Conservation (phyloP, 2,888 invertebrate genomes). For the Galerucella calmariensis region DNA sequence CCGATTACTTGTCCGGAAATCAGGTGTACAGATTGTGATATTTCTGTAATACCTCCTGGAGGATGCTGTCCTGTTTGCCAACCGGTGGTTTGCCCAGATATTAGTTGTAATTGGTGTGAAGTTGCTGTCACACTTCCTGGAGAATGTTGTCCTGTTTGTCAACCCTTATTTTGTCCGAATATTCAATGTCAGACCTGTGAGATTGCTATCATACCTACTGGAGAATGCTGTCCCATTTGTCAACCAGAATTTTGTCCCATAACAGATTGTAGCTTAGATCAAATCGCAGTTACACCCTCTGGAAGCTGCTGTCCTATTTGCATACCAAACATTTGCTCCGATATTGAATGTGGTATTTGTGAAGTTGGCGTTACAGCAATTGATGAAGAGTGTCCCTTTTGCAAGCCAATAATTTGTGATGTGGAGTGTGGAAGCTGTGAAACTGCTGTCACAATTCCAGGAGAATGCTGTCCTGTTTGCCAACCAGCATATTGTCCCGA, state of each 20-base stretch:
- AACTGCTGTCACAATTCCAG: no score
- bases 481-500: no score
- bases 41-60: background rate
- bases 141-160: background rate
- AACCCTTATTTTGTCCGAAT: background rate
- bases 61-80: background rate
- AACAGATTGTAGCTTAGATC: no score
- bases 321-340: background rate
- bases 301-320: background rate
- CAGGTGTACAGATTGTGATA: background rate
- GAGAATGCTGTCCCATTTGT: background rate
- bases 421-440: no score
- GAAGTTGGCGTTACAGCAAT: background rate
- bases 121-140: background rate
- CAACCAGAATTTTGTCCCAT: background rate
- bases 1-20: background rate
- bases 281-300: background rate
- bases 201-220: background rate
- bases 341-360: background rate
- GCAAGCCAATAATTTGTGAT: no score
- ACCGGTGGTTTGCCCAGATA: background rate
- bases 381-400: no score
- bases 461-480: no score
- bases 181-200: background rate
- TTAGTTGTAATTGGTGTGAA: background rate